Evolutionary conservation across 2,888 invertebrate species (phyloP), one percentile per base, ranked within the genome.

Genomic region (Hofmannophila pseudospretella): DNA sequence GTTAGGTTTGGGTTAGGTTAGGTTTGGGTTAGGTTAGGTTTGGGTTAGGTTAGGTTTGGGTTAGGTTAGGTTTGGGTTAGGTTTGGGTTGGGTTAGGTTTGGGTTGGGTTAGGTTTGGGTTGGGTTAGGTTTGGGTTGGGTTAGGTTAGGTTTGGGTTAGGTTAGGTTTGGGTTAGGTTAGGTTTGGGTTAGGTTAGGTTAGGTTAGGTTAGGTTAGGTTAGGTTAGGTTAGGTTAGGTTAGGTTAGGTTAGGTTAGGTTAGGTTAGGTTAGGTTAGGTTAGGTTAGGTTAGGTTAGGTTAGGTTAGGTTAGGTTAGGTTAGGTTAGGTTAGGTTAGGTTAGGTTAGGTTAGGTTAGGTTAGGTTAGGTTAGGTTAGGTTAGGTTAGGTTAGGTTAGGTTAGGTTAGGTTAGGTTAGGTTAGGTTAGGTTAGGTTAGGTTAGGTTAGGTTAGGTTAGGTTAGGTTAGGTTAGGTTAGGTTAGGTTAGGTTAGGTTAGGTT

Each of bases 211-310:
- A 41, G 38, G 38, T 41, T 41, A 34, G 33, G 32, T 38, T 31
- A 38, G 35, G 31, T 34, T 37, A 31, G 32, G 32, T 38, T 31
- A 28, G 31, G 34, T 38, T 41, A 38, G 34, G 34, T 38, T 40
- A 36, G 33, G 22, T 31, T 36, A 38, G 36, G 39, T 36, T 42
- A 36, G 36, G 38, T 38, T 37, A 34, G 22, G 22, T 22, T 22
- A 22, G 22, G 22, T 39, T 38, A 42, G 42, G 42, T 42, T 42
- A 42, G 39, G 42, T 39, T 42, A 42, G 39, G 39, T 39, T 39
- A 42, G 39, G 39, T 39, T 39, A 42, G 42, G 42, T 42, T 42
- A 42, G 42, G 42, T 42, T 42, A 42, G 39, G 43, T 43, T 36
- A 41, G 36, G 40, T 41, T 41, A 37, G 36, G 32, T 38, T 38